phyloP scores from a whole-genome alignment of 1,140 invertebrate species.

The Mesaphorura yosii region DNA sequence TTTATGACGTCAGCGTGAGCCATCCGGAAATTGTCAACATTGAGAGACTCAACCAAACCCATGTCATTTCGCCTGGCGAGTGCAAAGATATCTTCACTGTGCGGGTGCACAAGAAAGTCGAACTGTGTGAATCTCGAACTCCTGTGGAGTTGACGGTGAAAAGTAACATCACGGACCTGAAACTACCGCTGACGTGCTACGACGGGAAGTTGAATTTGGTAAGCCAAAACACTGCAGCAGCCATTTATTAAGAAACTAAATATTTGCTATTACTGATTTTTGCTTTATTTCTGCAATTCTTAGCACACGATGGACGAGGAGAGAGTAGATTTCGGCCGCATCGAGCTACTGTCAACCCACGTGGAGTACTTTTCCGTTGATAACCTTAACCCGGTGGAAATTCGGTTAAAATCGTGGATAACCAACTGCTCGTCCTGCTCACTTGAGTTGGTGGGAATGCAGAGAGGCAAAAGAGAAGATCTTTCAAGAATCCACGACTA shows the following conservation, averaged over 20 bases:
- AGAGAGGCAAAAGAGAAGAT: constrained; percentile 40
- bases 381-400: constrained; percentile 62
- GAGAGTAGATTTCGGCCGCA: constrained; percentile 59
- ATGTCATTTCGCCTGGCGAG: constrained; percentile 26
- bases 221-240: constrained; percentile 9
- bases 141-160: constrained; percentile 22
- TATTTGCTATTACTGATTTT: no score
- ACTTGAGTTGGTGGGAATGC: constrained; percentile 56
- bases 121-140: constrained; percentile 21
- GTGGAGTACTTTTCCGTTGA: constrained; percentile 58
- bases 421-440: constrained; percentile 54
- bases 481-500: constrained; percentile 29
- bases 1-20: constrained; percentile 26
- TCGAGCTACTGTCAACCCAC: constrained; percentile 55
- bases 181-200: constrained; percentile 27
- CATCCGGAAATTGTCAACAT: constrained; percentile 29
- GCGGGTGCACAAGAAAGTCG: constrained; percentile 16
- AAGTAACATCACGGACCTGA: constrained; percentile 29
- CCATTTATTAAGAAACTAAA: no score
- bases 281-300: constrained; percentile 1
- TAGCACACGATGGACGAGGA: constrained; percentile 39
- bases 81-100: constrained; percentile 23
- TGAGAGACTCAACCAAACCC: constrained; percentile 21
- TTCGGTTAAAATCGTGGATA: constrained; percentile 53
- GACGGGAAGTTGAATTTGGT: constrained; percentile 30